Percentiles rank a stretch among this genome's conserved stretches.
These are phyloP conservation scores for Chaetophractus vellerosus DNA, from an alignment of 2,797 vertebrate species.

Conservation along the genomic window DNA sequence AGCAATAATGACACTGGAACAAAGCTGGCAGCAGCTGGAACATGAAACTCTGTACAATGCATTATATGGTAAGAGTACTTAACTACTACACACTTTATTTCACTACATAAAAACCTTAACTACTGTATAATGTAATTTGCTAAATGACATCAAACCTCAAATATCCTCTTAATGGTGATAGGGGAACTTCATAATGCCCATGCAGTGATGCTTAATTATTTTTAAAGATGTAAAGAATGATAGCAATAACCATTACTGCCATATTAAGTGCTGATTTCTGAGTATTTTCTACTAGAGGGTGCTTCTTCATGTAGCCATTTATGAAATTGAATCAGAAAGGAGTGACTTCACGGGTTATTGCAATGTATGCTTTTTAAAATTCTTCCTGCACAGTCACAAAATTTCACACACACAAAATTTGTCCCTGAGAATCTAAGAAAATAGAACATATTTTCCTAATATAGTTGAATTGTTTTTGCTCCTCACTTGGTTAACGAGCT, in stretches of 20 bases:
- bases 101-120: slow-evolving; percentile 83
- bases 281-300: slow-evolving; percentile 77
- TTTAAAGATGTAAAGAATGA: slow-evolving; percentile 87
- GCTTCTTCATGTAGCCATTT: slow-evolving; percentile 75
- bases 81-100: slow-evolving; percentile 82
- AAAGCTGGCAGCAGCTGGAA: slow-evolving; percentile 88
- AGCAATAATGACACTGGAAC: slow-evolving; percentile 89
- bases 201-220: slow-evolving; percentile 87
- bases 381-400: not conserved
- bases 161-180: slow-evolving; percentile 84
- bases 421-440: not conserved
- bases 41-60: slow-evolving; percentile 79
- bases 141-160: slow-evolving; percentile 85
- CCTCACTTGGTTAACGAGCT: slow-evolving; percentile 35
- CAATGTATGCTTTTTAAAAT: slow-evolving; percentile 27
- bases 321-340: slow-evolving; percentile 82
- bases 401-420: slow-evolving; percentile 58
- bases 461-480: not conserved
- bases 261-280: slow-evolving; percentile 84
- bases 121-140: slow-evolving; percentile 85
- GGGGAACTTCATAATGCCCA: slow-evolving; percentile 84
- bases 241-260: slow-evolving; percentile 85
- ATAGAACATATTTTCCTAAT: not conserved
- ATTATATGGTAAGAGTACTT: slow-evolving; percentile 82
- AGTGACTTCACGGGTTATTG: slow-evolving; percentile 59